A percentile compares a stretch with the other conserved stretches of the same genome.
Conservation (phyloP, 2,113 vertebrate species). For the Bubo scandiacus region DNA sequence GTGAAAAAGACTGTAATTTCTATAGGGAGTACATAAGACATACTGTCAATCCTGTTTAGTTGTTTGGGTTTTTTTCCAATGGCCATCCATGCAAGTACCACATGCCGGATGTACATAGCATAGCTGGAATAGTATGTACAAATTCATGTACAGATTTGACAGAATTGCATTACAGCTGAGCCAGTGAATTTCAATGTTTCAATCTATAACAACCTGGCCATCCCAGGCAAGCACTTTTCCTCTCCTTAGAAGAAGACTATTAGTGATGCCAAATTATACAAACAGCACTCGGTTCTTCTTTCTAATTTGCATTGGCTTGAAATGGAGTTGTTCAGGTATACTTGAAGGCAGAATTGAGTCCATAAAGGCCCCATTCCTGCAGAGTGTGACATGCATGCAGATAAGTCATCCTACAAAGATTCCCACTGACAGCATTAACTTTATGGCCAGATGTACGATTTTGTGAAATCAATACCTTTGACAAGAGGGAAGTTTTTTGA, state of each 20-base stretch:
- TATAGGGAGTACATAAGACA: not conserved
- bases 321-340: conserved; percentile 14
- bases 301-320: conserved; percentile 26
- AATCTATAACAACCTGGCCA: not conserved
- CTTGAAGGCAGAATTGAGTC: conserved; percentile 16
- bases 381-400: not conserved
- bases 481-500: not conserved
- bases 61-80: not conserved
- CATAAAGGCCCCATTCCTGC: conserved; percentile 3
- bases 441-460: not conserved
- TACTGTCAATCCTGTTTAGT: not conserved
- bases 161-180: not conserved
- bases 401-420: not conserved
- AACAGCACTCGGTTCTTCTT: not conserved
- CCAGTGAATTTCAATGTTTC: not conserved
- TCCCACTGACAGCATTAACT: not conserved
- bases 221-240: not conserved
- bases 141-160: not conserved
- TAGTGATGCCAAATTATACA: not conserved
- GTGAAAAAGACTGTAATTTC: not conserved
- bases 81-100: not conserved
- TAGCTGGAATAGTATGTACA: not conserved
- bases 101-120: not conserved
- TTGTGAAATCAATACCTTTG: not conserved
- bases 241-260: not conserved